Evolutionary conservation across 2,888 invertebrate genomes (phyloP).

Genomic region (Heteromurus nitidus): DNA sequence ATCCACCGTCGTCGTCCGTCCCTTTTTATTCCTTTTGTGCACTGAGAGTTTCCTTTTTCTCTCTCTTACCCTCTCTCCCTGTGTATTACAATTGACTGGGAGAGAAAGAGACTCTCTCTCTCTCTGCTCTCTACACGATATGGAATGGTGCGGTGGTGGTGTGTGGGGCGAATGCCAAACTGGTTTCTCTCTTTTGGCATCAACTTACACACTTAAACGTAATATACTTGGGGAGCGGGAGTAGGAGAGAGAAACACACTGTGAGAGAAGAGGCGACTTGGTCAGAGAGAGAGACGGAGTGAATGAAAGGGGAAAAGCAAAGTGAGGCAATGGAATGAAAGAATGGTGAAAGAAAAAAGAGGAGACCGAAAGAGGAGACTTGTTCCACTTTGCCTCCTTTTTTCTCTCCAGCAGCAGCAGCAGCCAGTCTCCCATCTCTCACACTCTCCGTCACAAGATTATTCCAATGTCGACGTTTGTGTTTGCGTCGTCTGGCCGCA

Average conservation of each 20-base stretch:
- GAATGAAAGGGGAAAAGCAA: constrained; percentile 16
- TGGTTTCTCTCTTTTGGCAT: constrained; percentile 46
- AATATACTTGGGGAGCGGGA: not conserved
- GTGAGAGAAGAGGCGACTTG: constrained; percentile 7
- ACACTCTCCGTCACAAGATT: too few relatives aligned
- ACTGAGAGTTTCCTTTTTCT: not conserved
- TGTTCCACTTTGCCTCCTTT: constrained; percentile 23
- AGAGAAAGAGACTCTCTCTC: too few relatives aligned
- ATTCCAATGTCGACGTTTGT: too few relatives aligned
- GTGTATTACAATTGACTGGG: not conserved
- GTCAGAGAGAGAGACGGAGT: constrained; percentile 1
- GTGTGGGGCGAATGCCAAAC: constrained; percentile 54
- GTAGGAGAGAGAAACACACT: not conserved
- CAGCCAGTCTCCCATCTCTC: too few relatives aligned
- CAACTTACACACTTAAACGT: constrained; percentile 33
- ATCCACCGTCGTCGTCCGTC: not conserved
- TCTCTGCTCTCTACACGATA: not conserved
- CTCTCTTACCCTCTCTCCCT: not conserved
- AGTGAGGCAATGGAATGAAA: constrained; percentile 21
- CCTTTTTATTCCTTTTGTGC: not conserved
- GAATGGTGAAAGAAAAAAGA: too few relatives aligned
- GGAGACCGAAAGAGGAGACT: too few relatives aligned
- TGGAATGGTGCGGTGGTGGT: constrained; percentile 6
- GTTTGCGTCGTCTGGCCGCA: constrained; percentile 22
- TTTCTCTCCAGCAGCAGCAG: too few relatives aligned